Evolutionary conservation across 1,140 invertebrate species (phyloP).

Genomic region (Oncopodura yosiiana): DNA sequence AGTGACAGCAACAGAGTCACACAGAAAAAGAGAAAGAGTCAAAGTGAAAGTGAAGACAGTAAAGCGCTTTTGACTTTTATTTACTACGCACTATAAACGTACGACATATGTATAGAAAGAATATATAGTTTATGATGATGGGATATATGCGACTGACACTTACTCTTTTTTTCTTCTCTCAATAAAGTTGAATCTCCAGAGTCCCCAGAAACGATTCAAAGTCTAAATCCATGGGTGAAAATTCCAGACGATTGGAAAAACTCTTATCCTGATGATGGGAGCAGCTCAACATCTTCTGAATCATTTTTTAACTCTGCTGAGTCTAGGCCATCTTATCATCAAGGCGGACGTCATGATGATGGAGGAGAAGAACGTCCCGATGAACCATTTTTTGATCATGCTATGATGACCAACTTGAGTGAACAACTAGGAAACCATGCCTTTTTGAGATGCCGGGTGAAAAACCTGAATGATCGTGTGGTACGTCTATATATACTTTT

Average conservation of each 20-base stretch:
- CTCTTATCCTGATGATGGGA: slow-evolving; percentile 25
- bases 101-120: background rate
- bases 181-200: slow-evolving; percentile 6
- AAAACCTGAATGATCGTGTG: slow-evolving; percentile 54
- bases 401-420: slow-evolving; percentile 63
- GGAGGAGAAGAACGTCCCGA: slow-evolving; percentile 18
- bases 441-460: slow-evolving; percentile 68
- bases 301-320: slow-evolving; percentile 2
- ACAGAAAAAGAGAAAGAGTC: too few relatives aligned
- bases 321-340: slow-evolving; percentile 5
- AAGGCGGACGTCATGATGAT: background rate
- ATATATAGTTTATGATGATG: background rate
- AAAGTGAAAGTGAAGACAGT: too few relatives aligned
- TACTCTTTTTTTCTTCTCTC: background rate
- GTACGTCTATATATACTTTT: slow-evolving; percentile 41
- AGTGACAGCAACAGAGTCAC: too few relatives aligned
- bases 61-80: too few relatives aligned
- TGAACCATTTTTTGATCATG: slow-evolving; percentile 48
- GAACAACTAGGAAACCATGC: slow-evolving; percentile 72
- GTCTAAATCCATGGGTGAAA: slow-evolving; percentile 34
- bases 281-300: slow-evolving; percentile 13
- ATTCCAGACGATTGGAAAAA: slow-evolving; percentile 33
- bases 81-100: too few relatives aligned
- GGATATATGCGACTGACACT: background rate
- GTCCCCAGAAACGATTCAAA: slow-evolving; percentile 34